Conservation (phyloP, 2,797 vertebrate species). For the Furcifer pardalis region DNA sequence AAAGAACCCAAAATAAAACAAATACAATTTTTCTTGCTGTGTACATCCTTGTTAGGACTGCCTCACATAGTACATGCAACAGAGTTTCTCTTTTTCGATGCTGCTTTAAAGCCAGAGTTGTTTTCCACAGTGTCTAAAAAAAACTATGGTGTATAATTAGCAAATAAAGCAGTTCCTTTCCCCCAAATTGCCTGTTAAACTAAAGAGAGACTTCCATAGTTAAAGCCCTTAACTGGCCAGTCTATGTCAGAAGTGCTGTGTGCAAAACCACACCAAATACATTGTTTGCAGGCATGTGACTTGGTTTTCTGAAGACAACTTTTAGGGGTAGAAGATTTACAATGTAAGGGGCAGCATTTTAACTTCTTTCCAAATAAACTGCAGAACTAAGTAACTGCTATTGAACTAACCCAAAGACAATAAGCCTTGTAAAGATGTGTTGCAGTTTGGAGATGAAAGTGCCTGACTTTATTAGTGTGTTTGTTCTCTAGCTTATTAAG, state of each 20-base stretch:
- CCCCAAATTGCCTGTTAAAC: background rate
- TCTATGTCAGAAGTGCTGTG: background rate
- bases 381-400: slow-evolving; percentile 20
- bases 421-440: slow-evolving; percentile 21
- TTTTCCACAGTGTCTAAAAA: no score
- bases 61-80: no score
- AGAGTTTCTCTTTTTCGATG: no score
- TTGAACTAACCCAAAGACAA: background rate
- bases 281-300: background rate
- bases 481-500: background rate
- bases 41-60: no score
- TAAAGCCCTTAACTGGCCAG: accelerated
- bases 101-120: no score
- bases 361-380: slow-evolving; percentile 39
- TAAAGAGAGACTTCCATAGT: accelerated
- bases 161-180: background rate
- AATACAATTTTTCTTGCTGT: no score
- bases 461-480: background rate
- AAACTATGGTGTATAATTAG: no score
- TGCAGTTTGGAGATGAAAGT: slow-evolving; percentile 22
- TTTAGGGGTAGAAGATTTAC: slow-evolving; percentile 26
- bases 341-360: background rate
- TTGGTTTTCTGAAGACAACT: background rate
- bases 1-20: no score
- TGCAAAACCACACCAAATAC: background rate